Base-by-base conservation (phyloP, 2,888 invertebrate species). In the Drosophila sordidula region DNA sequence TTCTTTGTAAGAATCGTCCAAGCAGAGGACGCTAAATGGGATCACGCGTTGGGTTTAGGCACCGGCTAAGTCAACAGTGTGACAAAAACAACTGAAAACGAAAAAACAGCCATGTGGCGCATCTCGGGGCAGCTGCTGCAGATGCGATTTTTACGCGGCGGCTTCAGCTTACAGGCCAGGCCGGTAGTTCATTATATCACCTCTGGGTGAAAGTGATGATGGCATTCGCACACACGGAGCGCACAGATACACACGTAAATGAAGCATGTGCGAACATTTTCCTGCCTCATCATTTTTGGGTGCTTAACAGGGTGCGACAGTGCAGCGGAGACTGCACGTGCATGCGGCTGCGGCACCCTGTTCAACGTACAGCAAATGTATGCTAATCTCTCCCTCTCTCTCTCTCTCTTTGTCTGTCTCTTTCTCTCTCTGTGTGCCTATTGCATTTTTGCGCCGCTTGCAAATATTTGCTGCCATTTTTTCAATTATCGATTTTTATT, bases 161-260 rank as follows among this genome's bases (percentile, higher is more conserved):
- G 75, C 50, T 66, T 85, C 62, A 51, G 58, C 64, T 75, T 70
- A 67, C 74, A 70, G 80, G 66, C 72, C 76, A 59, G 73, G 58
- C 68, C 73, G 80, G 77, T 87, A 87, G 76, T 80, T 70, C 78
- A 89, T 90, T 90, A 90, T 89, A 89, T 90, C 87, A 89, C 85
- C 85, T 85, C 77, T 80, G 74, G 85, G 90, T 90, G 90, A 90
- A 90, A 90, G 90, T 89, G 87, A 82, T 89, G 87, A 87, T 88
- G 86, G 88, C 86, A 86, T 86, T 80, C 80, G 78, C 72, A 69
- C 46, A 58, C 73, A 38, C 47, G 72, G 45, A 69, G 42, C 69
- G 16, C 29, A 58, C 52, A 64, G 18, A 46, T 32, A 54, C 11
- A 38, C 11, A 51, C 8, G 42, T 56, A 64, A 68, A 63, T 79